Evolutionary conservation across 1,140 invertebrate genomes (phyloP), one percentile per base, ranked within the genome.

Genomic region (Cotesia chilonis): DNA sequence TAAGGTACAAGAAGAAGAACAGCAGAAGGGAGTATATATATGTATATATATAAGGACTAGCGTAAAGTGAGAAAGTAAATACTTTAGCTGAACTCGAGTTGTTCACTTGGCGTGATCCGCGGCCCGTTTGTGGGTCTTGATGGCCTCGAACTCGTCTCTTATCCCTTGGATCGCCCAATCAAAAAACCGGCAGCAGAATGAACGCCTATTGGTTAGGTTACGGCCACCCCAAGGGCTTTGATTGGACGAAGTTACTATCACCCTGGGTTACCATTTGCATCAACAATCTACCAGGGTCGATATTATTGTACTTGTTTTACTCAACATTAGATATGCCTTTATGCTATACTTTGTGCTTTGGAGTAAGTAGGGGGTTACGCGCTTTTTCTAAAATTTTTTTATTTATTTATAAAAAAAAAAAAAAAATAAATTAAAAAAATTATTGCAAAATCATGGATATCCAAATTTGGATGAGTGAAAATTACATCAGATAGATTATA

Each of bases 211-310:
- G 83, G 84, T 80, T 76, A 67, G 78, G 73, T 54, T 76, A 79
- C 77, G 84, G 82, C 80, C 85, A 87, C 85, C 83, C 78, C 80
- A 77, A 79, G 76, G 72, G 76, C 78, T 80, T 76, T 80, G 81
- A 87, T 86, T 87, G 85, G 85, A 80, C 81, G 78, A 79, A 71
- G 74, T 64, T 76, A 72, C 68, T 78, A 84, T 86, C 78, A 82
- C 82, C 85, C 81, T 71, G 81, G 84, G 84, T 85, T 86, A 87
- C 85, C 84, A 79, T 84, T 84, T 75, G 80, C 76, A 85, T 83
- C 84, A 87, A 87, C 85, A 87, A 84, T 80, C 79, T 78, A 66
- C 73, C 60, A 76, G 76, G 84, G 82, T 87, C 85, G 84, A 87
- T 87, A 87, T 79, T 76, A 74, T 75, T 79, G 73, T 71, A 68